Evolutionary conservation across 2,888 invertebrate genomes (phyloP).

Genomic region (Marronus borbonicus): DNA sequence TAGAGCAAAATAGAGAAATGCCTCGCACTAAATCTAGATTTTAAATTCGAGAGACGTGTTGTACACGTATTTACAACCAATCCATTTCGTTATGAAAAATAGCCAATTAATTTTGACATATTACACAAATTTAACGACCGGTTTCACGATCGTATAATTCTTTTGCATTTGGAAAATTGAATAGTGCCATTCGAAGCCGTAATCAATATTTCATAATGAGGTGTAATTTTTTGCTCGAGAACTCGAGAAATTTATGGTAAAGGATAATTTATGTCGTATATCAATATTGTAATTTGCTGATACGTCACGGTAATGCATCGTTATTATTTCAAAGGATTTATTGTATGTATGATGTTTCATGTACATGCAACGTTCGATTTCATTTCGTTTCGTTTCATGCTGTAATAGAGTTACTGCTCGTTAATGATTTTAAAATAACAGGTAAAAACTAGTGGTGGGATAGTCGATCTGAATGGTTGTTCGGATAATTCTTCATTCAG

Average conservation of each 20-base stretch:
- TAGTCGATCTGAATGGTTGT: too few species aligned
- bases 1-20: too few species aligned
- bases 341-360: constrained; percentile 3
- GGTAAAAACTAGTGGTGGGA: too few species aligned
- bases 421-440: too few species aligned
- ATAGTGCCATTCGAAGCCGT: not conserved
- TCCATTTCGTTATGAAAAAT: not conserved
- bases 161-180: constrained; percentile 9
- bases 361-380: not conserved
- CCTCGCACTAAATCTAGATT: too few species aligned
- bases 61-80: not conserved
- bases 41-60: too few species aligned
- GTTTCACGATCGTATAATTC: not conserved
- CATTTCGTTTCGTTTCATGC: not conserved
- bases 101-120: constrained; percentile 23
- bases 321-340: constrained; percentile 9
- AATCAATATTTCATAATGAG: constrained; percentile 25
- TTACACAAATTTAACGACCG: constrained; percentile 12
- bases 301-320: not conserved
- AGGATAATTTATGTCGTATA: constrained; percentile 9
- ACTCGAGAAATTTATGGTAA: constrained; percentile 21
- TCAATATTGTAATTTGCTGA: not conserved
- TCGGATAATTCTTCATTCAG: too few species aligned
- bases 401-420: not conserved
- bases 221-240: constrained; percentile 5